These are phyloP conservation scores for Geotrupes spiniger DNA, from an alignment of 2,888 invertebrate genomes.

Conservation along the genomic window DNA sequence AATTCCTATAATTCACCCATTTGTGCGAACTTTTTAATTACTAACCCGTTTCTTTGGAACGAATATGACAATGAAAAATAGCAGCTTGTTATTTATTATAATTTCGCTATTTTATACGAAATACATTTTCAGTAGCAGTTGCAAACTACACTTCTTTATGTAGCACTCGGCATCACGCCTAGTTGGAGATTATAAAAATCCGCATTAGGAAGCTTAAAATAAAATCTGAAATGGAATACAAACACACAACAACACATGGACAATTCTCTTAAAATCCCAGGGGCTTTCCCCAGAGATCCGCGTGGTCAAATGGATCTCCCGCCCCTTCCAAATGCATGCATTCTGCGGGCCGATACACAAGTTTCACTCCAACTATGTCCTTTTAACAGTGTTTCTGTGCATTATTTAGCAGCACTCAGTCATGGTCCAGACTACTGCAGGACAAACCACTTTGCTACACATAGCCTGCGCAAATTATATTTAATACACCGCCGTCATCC, in stretches of 20 bases:
- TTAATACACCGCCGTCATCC: constrained; percentile 14
- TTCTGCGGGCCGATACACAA: constrained; percentile 26
- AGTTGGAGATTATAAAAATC: constrained; percentile 3
- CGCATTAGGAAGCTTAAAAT: constrained; percentile 22
- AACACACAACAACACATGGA: constrained; percentile 28
- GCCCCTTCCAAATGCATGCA: constrained; percentile 29
- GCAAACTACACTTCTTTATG: too few species aligned
- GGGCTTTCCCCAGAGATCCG: constrained; percentile 30
- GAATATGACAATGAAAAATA: too few species aligned
- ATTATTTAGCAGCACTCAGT: constrained; percentile 39
- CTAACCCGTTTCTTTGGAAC: too few species aligned
- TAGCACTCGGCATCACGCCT: too few species aligned
- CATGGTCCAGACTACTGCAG: constrained; percentile 34
- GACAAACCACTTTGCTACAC: constrained; percentile 32
- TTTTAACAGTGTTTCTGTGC: constrained; percentile 32
- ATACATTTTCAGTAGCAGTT: too few species aligned
- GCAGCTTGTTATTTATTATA: too few species aligned
- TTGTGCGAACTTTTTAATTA: too few species aligned
- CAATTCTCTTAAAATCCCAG: constrained; percentile 29
- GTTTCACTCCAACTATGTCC: constrained; percentile 25
- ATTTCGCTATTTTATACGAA: too few species aligned
- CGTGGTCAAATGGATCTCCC: constrained; percentile 28
- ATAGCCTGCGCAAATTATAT: constrained; percentile 28
- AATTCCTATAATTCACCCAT: too few species aligned
- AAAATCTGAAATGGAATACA: constrained; percentile 29